phyloP scores from a whole-genome alignment of 2,888 invertebrate genomes.

The Drosophila nigritarsus region DNA sequence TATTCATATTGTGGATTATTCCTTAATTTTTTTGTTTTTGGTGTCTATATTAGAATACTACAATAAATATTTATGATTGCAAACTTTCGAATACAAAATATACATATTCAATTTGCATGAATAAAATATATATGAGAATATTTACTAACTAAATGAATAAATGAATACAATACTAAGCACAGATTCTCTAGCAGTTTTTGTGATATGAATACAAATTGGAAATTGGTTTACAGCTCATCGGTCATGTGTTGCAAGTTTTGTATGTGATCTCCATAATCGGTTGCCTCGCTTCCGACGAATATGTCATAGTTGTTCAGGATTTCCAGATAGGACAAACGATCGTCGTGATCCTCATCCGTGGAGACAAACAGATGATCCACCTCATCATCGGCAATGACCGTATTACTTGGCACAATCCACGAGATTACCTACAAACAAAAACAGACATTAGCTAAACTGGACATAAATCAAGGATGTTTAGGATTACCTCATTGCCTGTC shows the following conservation, averaged over 20 bases:
- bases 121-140: constrained; percentile 46
- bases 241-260: constrained; percentile 92
- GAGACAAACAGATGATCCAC: constrained; percentile 94
- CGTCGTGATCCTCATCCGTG: constrained; percentile 94
- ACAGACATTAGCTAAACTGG: not conserved
- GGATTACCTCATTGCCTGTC: constrained; percentile 88
- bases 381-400: constrained; percentile 95
- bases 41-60: constrained; percentile 69
- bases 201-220: constrained; percentile 10
- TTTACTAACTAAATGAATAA: constrained; percentile 65
- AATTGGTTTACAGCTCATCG: constrained; percentile 90
- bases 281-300: constrained; percentile 97
- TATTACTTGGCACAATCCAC: constrained; percentile 96
- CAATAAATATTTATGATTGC: constrained; percentile 35
- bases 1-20: constrained; percentile 50
- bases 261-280: constrained; percentile 94
- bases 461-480: not conserved
- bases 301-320: constrained; percentile 93
- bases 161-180: constrained; percentile 55
- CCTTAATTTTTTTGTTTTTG: constrained; percentile 58
- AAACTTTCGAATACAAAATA: constrained; percentile 11
- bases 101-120: constrained; percentile 40
- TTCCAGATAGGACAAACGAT: constrained; percentile 91
- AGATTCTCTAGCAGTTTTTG: constrained; percentile 43
- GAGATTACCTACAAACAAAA: constrained; percentile 86